Percentiles rank a stretch among this genome's conserved stretches.
Conservation (phyloP, 1,140 invertebrate genomes). For the Onthophagus taurus region DNA sequence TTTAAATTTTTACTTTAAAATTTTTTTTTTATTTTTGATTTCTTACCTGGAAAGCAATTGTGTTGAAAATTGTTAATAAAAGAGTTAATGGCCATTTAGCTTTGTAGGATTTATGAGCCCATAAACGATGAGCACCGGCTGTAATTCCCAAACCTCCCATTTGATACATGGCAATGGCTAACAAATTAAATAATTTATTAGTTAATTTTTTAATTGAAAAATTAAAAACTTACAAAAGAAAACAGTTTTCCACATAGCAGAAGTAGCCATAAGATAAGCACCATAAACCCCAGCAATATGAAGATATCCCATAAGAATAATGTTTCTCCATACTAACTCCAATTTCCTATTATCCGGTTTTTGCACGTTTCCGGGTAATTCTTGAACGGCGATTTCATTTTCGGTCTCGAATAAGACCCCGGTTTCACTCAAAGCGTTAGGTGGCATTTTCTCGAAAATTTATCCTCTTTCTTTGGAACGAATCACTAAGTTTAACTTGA, state of each 20-base stretch:
- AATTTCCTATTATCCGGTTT: slow-evolving; percentile 41
- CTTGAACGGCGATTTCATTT: slow-evolving; percentile 23
- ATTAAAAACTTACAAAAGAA: slow-evolving; percentile 75
- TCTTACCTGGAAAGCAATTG: slow-evolving; percentile 76
- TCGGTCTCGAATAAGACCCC: slow-evolving; percentile 30
- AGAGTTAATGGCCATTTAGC: slow-evolving; percentile 78
- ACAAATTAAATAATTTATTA: slow-evolving; percentile 28
- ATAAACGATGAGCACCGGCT: slow-evolving; percentile 88
- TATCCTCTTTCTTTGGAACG: too few relatives aligned
- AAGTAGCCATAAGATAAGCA: slow-evolving; percentile 66
- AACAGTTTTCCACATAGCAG: slow-evolving; percentile 66
- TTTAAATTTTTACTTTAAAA: too few relatives aligned
- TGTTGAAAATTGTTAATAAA: slow-evolving; percentile 70
- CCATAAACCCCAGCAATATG: slow-evolving; percentile 83
- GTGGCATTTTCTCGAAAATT: too few relatives aligned
- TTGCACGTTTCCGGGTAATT: slow-evolving; percentile 13
- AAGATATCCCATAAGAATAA: slow-evolving; percentile 71
- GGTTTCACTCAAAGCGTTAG: slow-evolving; percentile 27
- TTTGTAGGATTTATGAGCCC: slow-evolving; percentile 91
- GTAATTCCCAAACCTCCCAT: slow-evolving; percentile 74
- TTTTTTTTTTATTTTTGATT: too few relatives aligned
- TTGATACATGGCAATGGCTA: slow-evolving; percentile 61
- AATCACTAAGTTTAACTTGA: too few relatives aligned
- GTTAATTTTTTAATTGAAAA: too few relatives aligned
- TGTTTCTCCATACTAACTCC: slow-evolving; percentile 88